A percentile compares a stretch with the other conserved stretches of the same genome.
Conservation (phyloP, 2,797 vertebrate species). For the Epinephelus awoara region DNA sequence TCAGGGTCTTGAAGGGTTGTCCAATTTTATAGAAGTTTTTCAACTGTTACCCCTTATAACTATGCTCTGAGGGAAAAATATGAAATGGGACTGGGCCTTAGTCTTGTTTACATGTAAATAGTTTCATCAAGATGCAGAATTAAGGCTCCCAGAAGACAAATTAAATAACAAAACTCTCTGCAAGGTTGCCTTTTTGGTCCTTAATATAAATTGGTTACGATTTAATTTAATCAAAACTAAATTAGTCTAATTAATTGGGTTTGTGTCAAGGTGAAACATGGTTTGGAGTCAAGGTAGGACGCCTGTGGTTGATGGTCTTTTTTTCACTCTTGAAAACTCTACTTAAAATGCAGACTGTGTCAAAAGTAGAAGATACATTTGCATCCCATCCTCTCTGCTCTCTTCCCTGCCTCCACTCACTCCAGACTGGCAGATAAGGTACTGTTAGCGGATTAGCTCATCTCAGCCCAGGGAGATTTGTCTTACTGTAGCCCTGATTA, state of each 20-base stretch:
- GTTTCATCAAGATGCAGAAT: conserved; percentile 5
- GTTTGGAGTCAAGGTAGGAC: conserved; percentile 1
- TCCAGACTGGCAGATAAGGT: conserved; percentile 61
- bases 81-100: too few relatives aligned
- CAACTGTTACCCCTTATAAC: too few relatives aligned
- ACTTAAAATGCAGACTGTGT: conserved; percentile 32
- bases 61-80: too few relatives aligned
- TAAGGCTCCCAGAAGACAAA: conserved; percentile 11
- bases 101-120: conserved; percentile 4
- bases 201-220: conserved; percentile 7
- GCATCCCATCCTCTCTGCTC: conserved; percentile 25
- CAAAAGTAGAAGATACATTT: conserved; percentile 35
- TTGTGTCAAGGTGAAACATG: conserved; percentile 34
- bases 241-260: conserved; percentile 23
- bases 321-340: not conserved
- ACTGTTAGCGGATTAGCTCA: conserved; percentile 69
- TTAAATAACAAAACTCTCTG: conserved; percentile 11
- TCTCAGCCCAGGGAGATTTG: conserved; percentile 67
- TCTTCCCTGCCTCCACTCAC: conserved; percentile 29
- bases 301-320: not conserved
- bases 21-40: too few relatives aligned
- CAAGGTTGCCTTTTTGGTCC: conserved; percentile 11
- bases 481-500: conserved; percentile 62
- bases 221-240: conserved; percentile 33
- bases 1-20: too few relatives aligned